Percentiles rank a stretch among this genome's conserved stretches.
Evolutionary conservation across 2,113 vertebrate species (phyloP).

Genomic region (Ranitomeya imitator): DNA sequence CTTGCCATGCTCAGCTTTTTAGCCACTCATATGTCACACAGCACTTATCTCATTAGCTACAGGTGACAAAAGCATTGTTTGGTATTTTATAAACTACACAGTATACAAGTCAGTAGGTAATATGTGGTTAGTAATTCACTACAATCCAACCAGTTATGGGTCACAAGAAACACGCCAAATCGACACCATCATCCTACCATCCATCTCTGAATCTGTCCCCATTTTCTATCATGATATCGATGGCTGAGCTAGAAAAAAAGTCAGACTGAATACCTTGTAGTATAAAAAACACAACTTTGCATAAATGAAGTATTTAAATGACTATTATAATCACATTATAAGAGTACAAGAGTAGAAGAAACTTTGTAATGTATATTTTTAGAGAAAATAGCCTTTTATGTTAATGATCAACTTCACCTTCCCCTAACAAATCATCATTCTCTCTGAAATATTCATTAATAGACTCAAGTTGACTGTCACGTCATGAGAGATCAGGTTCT

Average conservation of each 20-base stretch:
- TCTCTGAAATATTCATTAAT: no score
- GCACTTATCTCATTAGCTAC: no score
- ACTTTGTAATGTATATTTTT: no score
- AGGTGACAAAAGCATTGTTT: no score
- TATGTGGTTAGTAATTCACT: conserved; percentile 71
- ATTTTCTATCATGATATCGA: conserved; percentile 87
- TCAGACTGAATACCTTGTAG: neutral
- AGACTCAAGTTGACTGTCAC: no score
- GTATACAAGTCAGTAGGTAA: neutral
- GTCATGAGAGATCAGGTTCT: no score
- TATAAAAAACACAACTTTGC: neutral
- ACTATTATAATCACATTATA: neutral
- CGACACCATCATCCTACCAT: conserved; percentile 85
- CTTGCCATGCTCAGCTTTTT: no score
- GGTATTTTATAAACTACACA: neutral
- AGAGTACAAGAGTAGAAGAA: no score
- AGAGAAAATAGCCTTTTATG: no score
- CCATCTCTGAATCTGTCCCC: conserved; percentile 97
- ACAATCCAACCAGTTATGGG: conserved; percentile 66
- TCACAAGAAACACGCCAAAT: conserved; percentile 68
- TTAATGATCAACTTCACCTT: no score
- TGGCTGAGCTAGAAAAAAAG: conserved; percentile 79
- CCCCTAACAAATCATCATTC: no score
- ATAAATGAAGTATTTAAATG: neutral
- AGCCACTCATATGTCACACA: no score